These are phyloP conservation scores for Eretmocerus hayati DNA, from an alignment of 2,888 invertebrate genomes.

Conservation along the genomic window DNA sequence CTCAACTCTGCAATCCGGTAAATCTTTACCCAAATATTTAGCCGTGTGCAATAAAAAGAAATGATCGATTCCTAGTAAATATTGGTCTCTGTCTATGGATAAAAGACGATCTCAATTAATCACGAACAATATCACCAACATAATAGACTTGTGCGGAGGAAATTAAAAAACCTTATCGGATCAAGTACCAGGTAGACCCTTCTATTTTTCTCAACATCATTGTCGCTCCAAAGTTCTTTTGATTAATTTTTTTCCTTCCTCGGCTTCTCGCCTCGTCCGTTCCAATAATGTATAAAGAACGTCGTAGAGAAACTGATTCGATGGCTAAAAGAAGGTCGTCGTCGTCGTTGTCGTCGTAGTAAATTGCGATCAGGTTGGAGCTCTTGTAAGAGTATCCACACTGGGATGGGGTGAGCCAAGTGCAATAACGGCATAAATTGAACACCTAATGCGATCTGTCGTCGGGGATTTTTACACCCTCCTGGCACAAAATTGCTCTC, in stretches of 20 bases:
- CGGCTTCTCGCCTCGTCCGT: neutral
- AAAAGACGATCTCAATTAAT: too few relatives aligned
- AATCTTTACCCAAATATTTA: too few relatives aligned
- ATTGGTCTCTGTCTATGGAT: too few relatives aligned
- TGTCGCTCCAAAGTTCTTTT: neutral
- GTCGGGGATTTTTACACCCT: constrained; percentile 7
- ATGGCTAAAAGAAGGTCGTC: neutral
- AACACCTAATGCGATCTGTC: constrained; percentile 12
- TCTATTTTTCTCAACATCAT: too few relatives aligned
- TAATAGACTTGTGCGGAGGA: neutral
- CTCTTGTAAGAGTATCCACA: neutral
- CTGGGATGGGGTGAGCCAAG: neutral
- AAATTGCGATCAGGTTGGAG: neutral
- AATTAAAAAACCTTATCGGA: constrained; percentile 10
- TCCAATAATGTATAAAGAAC: neutral
- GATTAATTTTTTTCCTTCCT: constrained; percentile 1
- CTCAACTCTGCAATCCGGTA: too few relatives aligned
- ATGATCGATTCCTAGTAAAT: too few relatives aligned
- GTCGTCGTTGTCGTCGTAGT: too few relatives aligned
- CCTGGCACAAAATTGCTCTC: neutral
- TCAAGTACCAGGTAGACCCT: too few relatives aligned
- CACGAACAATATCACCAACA: too few relatives aligned
- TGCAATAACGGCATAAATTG: constrained; percentile 14
- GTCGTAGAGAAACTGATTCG: neutral
- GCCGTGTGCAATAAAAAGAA: too few relatives aligned